These are phyloP conservation scores for Phrynocephalus versicolor DNA, from an alignment of 2,113 vertebrate genomes.

Conservation along the genomic window DNA sequence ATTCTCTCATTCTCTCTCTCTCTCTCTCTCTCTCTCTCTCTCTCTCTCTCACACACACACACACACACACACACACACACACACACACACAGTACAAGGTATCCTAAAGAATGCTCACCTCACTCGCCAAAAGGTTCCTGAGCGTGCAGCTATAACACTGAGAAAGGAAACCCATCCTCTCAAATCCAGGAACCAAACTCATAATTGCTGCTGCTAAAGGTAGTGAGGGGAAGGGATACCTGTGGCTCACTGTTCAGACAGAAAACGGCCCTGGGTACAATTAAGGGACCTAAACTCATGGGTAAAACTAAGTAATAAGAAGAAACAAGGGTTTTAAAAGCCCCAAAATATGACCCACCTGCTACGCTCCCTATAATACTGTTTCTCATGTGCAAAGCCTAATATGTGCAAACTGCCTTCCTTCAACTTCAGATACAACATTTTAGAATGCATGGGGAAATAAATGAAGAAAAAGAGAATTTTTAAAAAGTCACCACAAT, in stretches of 20 bases:
- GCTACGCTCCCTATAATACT: not conserved
- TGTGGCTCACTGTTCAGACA: not conserved
- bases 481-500: slow-evolving; percentile 34
- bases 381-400: not conserved
- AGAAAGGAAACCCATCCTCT: not conserved
- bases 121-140: not conserved
- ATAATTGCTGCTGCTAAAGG: not conserved
- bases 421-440: not conserved
- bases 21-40: no score
- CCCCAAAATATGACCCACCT: not conserved
- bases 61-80: no score
- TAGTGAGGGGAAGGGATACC: not conserved
- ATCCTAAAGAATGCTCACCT: not conserved
- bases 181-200: not conserved
- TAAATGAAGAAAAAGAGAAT: not conserved
- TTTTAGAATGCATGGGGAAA: not conserved
- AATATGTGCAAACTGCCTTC: not conserved
- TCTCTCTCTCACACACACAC: no score
- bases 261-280: not conserved
- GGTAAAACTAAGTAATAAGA: not conserved
- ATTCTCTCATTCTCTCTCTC: not conserved
- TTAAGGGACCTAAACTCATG: not conserved
- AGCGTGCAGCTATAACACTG: not conserved
- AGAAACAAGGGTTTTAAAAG: not conserved
- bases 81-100: not conserved